phyloP scores from a whole-genome alignment of 2,113 vertebrate genomes.

The rat (Rattus norvegicus) region GRCr8 NC_086020.1:136549501-136550000 shows the following conservation, averaged over 20 bases:
- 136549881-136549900: background rate
- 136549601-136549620: fast-evolving
- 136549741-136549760: background rate
- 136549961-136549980: background rate
- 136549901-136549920: too few relatives aligned
- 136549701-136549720: background rate
- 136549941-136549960: background rate
- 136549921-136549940: background rate
- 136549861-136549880: background rate
- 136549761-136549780: background rate
- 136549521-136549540: background rate
- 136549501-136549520: background rate
- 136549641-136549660: background rate
- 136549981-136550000: background rate
- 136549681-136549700: too few relatives aligned
- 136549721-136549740: background rate
- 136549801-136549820: background rate
- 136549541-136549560: background rate
- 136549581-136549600: background rate
- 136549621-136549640: background rate
- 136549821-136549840: background rate
- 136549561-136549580: background rate
- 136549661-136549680: background rate
- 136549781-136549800: background rate
- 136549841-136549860: background rate